Conservation (phyloP, 2,888 invertebrate species). For the Osmoderma eremita region DNA sequence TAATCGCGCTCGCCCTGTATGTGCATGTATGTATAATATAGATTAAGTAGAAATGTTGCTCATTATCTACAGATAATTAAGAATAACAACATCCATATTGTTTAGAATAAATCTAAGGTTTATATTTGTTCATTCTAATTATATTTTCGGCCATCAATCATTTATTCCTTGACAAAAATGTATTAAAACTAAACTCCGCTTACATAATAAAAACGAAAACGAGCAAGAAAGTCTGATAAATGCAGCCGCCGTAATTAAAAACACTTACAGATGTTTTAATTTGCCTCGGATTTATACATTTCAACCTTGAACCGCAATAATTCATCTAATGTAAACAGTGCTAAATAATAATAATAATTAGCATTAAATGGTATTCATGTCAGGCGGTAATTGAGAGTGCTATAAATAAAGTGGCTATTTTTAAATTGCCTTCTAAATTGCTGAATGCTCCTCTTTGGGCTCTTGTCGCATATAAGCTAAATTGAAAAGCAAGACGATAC, state of each 20-base stretch:
- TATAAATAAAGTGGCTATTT: constrained; percentile 41
- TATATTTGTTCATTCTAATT: no score
- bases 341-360: constrained; percentile 42
- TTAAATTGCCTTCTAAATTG: constrained; percentile 36
- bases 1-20: no score
- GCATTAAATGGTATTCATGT: constrained; percentile 48
- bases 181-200: no score
- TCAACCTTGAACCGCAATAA: constrained; percentile 43
- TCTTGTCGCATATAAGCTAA: constrained; percentile 18
- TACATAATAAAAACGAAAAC: no score
- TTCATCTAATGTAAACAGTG: constrained; percentile 45
- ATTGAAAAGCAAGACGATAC: constrained; percentile 12
- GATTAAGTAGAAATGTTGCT: no score
- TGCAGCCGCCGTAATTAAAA: constrained; percentile 21
- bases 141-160: no score
- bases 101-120: no score
- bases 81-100: no score
- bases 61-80: no score
- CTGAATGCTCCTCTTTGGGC: constrained; percentile 27
- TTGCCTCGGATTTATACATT: constrained; percentile 32
- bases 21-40: no score
- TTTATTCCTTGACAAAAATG: no score
- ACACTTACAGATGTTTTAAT: constrained; percentile 25
- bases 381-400: constrained; percentile 40
- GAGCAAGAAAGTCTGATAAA: not conserved